These are phyloP conservation scores for Peucedramus taeniatus DNA, from an alignment of 2,113 vertebrate genomes.

Conservation along the genomic window DNA sequence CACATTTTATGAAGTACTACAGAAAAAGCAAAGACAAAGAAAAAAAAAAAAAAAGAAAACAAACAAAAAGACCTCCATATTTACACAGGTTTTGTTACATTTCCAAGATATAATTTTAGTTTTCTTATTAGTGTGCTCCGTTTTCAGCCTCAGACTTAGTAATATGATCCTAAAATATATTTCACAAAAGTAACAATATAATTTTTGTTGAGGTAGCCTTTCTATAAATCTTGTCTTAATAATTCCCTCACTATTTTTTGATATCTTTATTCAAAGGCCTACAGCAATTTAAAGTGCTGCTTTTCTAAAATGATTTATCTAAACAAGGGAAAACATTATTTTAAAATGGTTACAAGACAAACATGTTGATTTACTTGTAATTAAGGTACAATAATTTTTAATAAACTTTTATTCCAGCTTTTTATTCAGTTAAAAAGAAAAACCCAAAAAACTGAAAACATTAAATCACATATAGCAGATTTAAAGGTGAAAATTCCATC, in stretches of 20 bases:
- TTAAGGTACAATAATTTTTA: neutral
- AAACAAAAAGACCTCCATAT: neutral
- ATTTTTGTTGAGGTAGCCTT: neutral
- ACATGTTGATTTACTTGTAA: neutral
- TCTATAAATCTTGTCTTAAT: neutral
- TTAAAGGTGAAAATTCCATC: neutral
- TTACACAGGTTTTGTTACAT: neutral
- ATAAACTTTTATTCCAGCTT: neutral
- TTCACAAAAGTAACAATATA: neutral
- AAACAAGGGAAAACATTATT: neutral
- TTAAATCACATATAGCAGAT: neutral
- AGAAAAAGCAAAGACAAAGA: neutral
- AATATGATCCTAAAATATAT: neutral
- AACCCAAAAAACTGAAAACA: neutral
- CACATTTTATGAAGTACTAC: neutral
- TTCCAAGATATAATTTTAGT: neutral
- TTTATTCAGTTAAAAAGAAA: neutral
- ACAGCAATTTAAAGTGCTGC: neutral
- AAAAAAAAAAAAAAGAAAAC: fast-evolving
- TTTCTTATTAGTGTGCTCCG: neutral
- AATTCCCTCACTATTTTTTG: neutral
- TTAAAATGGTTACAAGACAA: neutral
- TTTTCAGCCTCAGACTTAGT: neutral
- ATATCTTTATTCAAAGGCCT: neutral
- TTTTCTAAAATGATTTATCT: neutral